Evolutionary conservation across 2,797 vertebrate genomes (phyloP), one percentile per base, ranked within the genome.

Genomic region (Thalassophryne amazonica): DNA sequence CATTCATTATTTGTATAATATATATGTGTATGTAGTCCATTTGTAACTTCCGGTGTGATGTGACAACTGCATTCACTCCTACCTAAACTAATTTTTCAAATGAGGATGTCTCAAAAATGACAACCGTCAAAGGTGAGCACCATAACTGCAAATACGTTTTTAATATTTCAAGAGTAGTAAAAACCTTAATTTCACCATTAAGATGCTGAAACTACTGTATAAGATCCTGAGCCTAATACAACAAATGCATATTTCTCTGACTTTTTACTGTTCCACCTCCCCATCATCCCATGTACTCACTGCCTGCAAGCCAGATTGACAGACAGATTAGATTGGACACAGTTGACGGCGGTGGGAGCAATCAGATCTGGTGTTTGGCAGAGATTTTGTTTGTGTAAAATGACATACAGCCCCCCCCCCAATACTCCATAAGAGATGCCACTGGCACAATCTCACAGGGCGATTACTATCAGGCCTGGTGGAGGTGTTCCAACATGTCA

Each of bases 261-360:
- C 27, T 70, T 60, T 67, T 72, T 63, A 51, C 73, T 56, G 56
- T 61, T 64, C 67, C 38, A 70, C 69, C 61, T 67, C 70, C 75
- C 77, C 71, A 47, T 79, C 81, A 78, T 73, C 55, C 46, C 62
- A 56, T 69, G 52, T 68, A 73, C 78, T 73, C 72, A 73, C 70
- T 80, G 63, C 60, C 70, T 20, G 63, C 62, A 75, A 80, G 70
- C 68, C 60, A 85, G 86, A 91, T 83, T 91, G 90, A 92, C 83
- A 85, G 89, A 91, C 85, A 87, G 91, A 92, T 91, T 90, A 90
- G 87, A 89, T 91, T 86, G 86, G 89, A 90, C 90, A 89, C 81
- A 87, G 84, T 83, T 89, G 89, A 92, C 80, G 86, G 84, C 51
- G 21, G 84, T 76, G 78, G 78, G 86, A 84, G 85, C 85, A 88